phyloP scores from a whole-genome alignment of 2,113 vertebrate genomes.

The Perca schrenkii region DNA sequence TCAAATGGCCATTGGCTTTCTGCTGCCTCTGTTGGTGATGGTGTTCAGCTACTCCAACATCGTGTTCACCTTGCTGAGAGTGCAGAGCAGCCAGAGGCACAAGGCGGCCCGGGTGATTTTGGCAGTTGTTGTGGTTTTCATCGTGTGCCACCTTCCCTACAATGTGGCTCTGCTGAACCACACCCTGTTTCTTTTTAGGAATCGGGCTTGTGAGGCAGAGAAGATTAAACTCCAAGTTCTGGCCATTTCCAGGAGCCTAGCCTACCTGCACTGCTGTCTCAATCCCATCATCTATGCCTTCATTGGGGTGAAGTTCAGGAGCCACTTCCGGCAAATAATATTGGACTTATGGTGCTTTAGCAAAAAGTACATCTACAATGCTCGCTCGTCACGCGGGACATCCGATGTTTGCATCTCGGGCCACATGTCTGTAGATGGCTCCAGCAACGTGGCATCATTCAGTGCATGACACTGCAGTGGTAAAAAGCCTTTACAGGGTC shows the following conservation, averaged over 20 bases:
- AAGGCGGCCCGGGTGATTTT: conserved; percentile 90
- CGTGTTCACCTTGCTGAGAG: conserved; percentile 83
- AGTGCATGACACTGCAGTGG: conserved; percentile 76
- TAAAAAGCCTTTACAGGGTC: too few species aligned
- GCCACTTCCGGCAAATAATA: conserved; percentile 88
- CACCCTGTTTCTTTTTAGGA: conserved; percentile 78
- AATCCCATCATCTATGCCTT: conserved; percentile 96
- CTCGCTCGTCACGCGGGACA: conserved; percentile 72
- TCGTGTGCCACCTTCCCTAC: conserved; percentile 91
- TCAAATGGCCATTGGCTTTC: conserved; percentile 89
- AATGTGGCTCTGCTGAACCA: conserved; percentile 86
- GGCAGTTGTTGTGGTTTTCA: conserved; percentile 88
- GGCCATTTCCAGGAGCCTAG: conserved; percentile 83
- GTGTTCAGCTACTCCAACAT: conserved; percentile 88
- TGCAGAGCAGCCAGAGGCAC: conserved; percentile 88
- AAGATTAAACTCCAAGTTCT: conserved; percentile 59
- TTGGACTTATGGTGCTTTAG: conserved; percentile 86
- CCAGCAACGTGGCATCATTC: conserved; percentile 86
- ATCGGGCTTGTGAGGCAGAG: conserved; percentile 76
- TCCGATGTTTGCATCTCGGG: conserved; percentile 83
- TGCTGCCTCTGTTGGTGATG: conserved; percentile 90
- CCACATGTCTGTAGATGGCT: conserved; percentile 77
- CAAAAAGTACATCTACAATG: conserved; percentile 76
- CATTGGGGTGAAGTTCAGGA: conserved; percentile 92
- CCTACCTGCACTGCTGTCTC: conserved; percentile 94